Evolutionary conservation across 2,888 invertebrate species (phyloP).

Genomic region (Trachelus troglodyta): DNA sequence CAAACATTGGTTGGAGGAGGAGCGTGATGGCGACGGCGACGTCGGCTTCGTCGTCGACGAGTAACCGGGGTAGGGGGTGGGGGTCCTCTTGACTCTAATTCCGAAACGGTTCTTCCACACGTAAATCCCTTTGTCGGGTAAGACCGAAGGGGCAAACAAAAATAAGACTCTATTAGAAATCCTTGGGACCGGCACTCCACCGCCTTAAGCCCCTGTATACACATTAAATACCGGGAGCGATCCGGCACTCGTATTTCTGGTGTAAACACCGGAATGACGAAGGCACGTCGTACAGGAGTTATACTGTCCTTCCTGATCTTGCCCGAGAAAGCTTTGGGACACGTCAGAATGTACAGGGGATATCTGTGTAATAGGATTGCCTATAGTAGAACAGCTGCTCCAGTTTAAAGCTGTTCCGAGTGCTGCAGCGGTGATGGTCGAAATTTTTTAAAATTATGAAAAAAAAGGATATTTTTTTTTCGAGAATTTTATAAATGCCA

Average conservation of each 20-base stretch:
- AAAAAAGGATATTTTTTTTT: too few species aligned
- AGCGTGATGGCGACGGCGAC: too few species aligned
- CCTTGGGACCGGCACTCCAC: conserved; percentile 28
- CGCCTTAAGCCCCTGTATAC: conserved; percentile 14
- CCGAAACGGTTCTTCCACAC: conserved; percentile 7
- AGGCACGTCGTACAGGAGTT: conserved; percentile 5
- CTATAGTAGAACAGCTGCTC: too few species aligned
- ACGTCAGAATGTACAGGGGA: too few species aligned
- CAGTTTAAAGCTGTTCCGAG: too few species aligned
- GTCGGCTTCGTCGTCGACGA: too few species aligned
- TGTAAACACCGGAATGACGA: conserved; percentile 5
- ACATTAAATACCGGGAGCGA: conserved; percentile 3
- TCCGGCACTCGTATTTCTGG: conserved; percentile 5
- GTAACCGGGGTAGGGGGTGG: background rate
- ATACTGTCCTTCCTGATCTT: too few species aligned
- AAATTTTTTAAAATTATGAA: too few species aligned
- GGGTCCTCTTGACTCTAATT: conserved; percentile 32
- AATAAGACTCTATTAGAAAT: conserved; percentile 41
- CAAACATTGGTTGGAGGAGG: conserved; percentile 24
- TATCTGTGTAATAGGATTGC: too few species aligned
- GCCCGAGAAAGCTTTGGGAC: too few species aligned
- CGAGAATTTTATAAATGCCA: too few species aligned
- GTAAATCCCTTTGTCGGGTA: conserved; percentile 38
- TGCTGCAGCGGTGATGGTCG: too few species aligned
- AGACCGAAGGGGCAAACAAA: conserved; percentile 44